These are phyloP conservation scores for Drosophila affinis DNA, from an alignment of 2,888 invertebrate species.

Conservation along the genomic window DNA sequence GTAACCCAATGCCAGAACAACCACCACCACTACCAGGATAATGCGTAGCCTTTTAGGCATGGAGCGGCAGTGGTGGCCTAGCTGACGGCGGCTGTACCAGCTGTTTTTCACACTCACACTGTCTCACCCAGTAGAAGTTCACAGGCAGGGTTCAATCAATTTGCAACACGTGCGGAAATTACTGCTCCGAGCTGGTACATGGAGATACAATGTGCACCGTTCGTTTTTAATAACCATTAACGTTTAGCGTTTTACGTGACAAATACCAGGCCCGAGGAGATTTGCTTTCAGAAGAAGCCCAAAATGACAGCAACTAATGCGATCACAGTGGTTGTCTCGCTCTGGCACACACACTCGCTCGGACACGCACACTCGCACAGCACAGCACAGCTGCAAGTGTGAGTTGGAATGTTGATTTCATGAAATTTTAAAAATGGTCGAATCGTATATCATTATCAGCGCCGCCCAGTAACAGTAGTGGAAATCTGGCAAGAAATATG, in stretches of 20 bases:
- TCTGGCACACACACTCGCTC: conserved; percentile 37
- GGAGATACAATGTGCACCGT: conserved; percentile 19
- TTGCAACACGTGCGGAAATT: conserved; percentile 38
- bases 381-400: conserved; percentile 42
- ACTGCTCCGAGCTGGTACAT: conserved; percentile 16
- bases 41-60: conserved; percentile 37
- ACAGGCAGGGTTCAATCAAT: conserved; percentile 22
- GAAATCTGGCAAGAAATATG: conserved; percentile 14
- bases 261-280: conserved; percentile 51
- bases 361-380: conserved; percentile 26
- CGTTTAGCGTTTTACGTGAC: conserved; percentile 70
- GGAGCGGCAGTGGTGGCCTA: conserved; percentile 5
- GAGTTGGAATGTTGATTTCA: conserved; percentile 78
- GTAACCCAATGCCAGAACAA: conserved; percentile 57
- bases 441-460: conserved; percentile 71
- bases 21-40: conserved; percentile 51
- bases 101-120: conserved; percentile 58
- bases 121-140: conserved; percentile 13
- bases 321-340: conserved; percentile 64
- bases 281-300: conserved; percentile 55
- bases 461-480: background rate
- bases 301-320: conserved; percentile 75
- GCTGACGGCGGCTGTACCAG: conserved; percentile 68
- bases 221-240: conserved; percentile 39
- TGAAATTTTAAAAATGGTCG: conserved; percentile 79